Evolutionary conservation across 37 sponge, comb jelly and placozoan genomes (phyloP), one percentile per base, ranked within the genome.

Genomic region (Ephydatia muelleri): DNA sequence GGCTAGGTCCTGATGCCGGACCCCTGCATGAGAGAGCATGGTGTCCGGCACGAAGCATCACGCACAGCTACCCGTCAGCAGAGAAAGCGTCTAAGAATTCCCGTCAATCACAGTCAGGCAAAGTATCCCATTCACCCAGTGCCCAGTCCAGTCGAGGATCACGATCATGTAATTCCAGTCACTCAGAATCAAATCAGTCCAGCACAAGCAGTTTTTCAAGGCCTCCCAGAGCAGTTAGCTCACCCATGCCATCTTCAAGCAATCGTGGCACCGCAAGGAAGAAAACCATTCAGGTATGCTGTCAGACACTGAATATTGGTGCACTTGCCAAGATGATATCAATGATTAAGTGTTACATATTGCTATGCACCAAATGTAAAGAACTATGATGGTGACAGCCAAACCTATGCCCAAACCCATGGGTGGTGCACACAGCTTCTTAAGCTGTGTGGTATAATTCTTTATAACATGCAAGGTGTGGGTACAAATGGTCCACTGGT

Each of bases 291-390:
- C 84, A 93, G 68, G 94, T 93, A n/a, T 93, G 94, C 75, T 93
- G 94, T 77, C 87, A 93, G 67, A 90, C 88, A 33, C 90, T n/a
- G 76, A 93, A 30, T 93, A 93, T 30, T 90, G 88, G 92, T 93
- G 94, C 72, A 79, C 76, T 29, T 93, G 94, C 79, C 47, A 86
- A 29, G 76, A 90, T 38, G 32, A 39, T 32, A 11, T 64, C 12
- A 57, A 11, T 19, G 19, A 57, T 57, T 5, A 16, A 57, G n/a
- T n/a, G n/a, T n/a, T n/a, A n/a, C n/a, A n/a, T n/a, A n/a, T n/a
- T n/a, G n/a, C n/a, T n/a, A n/a, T n/a, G n/a, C n/a, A n/a, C n/a
- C n/a, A n/a, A n/a, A n/a, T n/a, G n/a, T n/a, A n/a, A n/a, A n/a
- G n/a, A n/a, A n/a, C n/a, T n/a, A n/a, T n/a, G 57, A 19, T 43